Evolutionary conservation across 30 jellyfish, hydroid and myxozoan genomes (phyloP).

Genomic region (Phacellophora camtschatica): DNA sequence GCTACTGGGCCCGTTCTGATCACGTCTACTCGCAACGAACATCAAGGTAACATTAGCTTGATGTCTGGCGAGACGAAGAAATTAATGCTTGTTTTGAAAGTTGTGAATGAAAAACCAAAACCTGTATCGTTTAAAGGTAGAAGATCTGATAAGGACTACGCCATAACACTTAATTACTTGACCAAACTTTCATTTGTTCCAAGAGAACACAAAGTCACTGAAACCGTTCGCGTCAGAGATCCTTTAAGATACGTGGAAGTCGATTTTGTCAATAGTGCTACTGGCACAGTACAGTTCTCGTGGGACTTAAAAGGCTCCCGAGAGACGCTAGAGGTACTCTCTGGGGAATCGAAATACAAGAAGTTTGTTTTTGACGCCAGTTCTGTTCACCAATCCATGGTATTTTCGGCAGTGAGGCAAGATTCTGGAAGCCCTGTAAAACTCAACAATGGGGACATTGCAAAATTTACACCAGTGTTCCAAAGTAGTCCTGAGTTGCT

Average conservation of each 20-base stretch:
- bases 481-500: background rate
- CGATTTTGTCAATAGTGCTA: slow-evolving; percentile 1
- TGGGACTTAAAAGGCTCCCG: background rate
- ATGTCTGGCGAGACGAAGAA: background rate
- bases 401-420: background rate
- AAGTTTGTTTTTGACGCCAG: background rate
- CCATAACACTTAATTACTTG: background rate
- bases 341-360: background rate
- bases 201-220: slow-evolving; percentile 22
- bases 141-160: background rate
- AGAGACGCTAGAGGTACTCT: background rate
- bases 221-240: slow-evolving; percentile 10
- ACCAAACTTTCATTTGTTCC: background rate
- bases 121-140: background rate
- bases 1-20: slow-evolving; percentile 29
- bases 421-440: background rate
- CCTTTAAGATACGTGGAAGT: slow-evolving; percentile 11
- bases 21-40: background rate
- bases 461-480: background rate
- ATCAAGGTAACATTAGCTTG: background rate
- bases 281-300: background rate
- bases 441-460: background rate
- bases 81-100: background rate
- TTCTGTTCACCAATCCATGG: background rate
- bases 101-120: background rate